Percentiles rank a stretch among this genome's conserved stretches.
phyloP scores from a whole-genome alignment of 2,113 vertebrate genomes.

The Mystacornis crossleyi region DNA sequence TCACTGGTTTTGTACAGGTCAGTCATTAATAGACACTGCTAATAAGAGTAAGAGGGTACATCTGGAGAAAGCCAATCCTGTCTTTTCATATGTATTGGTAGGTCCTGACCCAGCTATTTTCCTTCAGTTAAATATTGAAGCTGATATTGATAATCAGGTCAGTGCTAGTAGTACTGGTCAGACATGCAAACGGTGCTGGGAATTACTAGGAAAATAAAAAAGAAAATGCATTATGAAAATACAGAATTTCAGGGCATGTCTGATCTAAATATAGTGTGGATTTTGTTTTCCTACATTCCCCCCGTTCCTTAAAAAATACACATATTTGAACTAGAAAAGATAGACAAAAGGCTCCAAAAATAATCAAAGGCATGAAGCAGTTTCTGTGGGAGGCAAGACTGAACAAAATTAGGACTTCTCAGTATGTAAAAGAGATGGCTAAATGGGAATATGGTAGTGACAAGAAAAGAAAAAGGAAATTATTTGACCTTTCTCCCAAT shows the following conservation, averaged over 20 bases:
- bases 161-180: neutral
- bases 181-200: neutral
- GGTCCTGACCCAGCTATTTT: neutral
- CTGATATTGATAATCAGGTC: neutral
- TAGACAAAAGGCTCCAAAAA: neutral
- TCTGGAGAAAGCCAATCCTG: neutral
- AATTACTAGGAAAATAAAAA: neutral
- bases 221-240: neutral
- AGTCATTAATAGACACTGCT: neutral
- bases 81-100: neutral
- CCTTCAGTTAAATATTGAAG: neutral
- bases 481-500: neutral
- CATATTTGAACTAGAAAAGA: neutral
- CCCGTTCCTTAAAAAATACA: neutral
- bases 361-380: neutral
- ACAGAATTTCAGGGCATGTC: neutral
- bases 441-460: neutral
- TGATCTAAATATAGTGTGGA: neutral
- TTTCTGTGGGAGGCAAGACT: neutral
- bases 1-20: neutral
- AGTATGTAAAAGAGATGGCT: neutral
- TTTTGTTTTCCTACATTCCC: neutral
- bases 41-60: neutral
- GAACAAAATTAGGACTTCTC: neutral
- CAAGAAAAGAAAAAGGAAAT: neutral